phyloP scores from a whole-genome alignment of 64 coral and sea anemone genomes.

The Montipora sp. region DNA sequence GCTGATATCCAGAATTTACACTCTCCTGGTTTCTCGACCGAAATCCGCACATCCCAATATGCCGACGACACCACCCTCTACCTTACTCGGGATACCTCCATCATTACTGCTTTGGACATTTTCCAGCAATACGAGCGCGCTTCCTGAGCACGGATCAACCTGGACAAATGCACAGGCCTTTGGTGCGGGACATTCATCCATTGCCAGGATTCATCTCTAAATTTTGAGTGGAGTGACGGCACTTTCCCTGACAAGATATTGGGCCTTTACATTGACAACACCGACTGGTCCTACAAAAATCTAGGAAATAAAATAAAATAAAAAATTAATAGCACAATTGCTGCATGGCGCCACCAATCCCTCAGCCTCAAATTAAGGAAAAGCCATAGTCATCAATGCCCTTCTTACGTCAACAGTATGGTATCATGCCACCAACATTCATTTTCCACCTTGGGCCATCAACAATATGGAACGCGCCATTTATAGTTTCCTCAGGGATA shows the following conservation, averaged over 20 bases:
- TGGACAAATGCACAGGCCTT: slow-evolving; percentile 14
- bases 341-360: background rate
- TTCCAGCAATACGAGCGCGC: slow-evolving; percentile 21
- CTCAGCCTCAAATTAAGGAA: background rate
- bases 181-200: background rate
- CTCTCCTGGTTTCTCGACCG: background rate
- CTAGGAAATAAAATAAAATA: background rate
- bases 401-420: slow-evolving; percentile 25
- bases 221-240: background rate
- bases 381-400: slow-evolving; percentile 13
- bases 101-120: background rate
- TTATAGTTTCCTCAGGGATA: slow-evolving; percentile 26
- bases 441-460: background rate
- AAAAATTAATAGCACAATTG: background rate
- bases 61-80: slow-evolving; percentile 54
- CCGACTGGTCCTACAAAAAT: background rate
- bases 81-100: background rate
- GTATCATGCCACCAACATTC: background rate
- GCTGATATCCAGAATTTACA: background rate
- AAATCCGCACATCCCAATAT: background rate
- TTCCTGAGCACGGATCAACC: slow-evolving; percentile 38
- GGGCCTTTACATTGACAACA: background rate
- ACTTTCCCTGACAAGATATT: background rate
- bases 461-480: background rate
- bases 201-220: background rate